Base-by-base conservation (phyloP, 2,888 invertebrate species). In the Heliconius ismenius region DNA sequence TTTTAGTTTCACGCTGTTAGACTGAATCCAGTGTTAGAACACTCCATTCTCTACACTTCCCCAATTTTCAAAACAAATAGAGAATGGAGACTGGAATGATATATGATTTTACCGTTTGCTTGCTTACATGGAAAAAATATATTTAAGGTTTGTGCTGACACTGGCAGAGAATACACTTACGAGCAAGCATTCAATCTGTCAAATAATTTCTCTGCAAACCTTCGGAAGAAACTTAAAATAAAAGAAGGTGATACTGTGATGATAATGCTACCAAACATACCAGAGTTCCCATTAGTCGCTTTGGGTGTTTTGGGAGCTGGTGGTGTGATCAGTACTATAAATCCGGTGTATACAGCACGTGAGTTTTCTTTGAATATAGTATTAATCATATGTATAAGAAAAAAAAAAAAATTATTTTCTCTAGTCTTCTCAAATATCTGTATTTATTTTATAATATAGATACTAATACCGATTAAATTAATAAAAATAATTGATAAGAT, bases 81-180 rank as follows among this genome's bases (percentile, higher is more conserved):
- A 32, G 32, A 32, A 32, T 32, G 32, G 7, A 32, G 7, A 32
- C 6, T 32, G 9, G 9, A 43, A 1, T 43, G 43, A 15, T 43
- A 43, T 43, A 43, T 43, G 1, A 15, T 43, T 39, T 43, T 43
- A 49, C 39, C 39, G 39, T 32, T 32, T 32, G 32, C 32, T 6
- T 32, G 32, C 32, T 32, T 0, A 32, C 32, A 6, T 32, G 32
- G 32, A 32, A 32, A 32, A 32, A 32, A 39, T 24, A 58, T 13
- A 62, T 89, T 92, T 49, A 86, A 98, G 98, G 96, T 96, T 79
- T 97, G 97, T 83, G 95, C 96, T 0, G 83, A 95, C 13, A 96
- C 97, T 0, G 97, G 97, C 4, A 94, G 96, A 81, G 95, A 96
- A 21, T 97, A 97, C 83, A 97, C 96, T 0, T 97, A 95, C 85